These are phyloP conservation scores for Dicyema japonicum DNA, from an alignment of 1,140 invertebrate genomes.

Conservation along the genomic window DNA sequence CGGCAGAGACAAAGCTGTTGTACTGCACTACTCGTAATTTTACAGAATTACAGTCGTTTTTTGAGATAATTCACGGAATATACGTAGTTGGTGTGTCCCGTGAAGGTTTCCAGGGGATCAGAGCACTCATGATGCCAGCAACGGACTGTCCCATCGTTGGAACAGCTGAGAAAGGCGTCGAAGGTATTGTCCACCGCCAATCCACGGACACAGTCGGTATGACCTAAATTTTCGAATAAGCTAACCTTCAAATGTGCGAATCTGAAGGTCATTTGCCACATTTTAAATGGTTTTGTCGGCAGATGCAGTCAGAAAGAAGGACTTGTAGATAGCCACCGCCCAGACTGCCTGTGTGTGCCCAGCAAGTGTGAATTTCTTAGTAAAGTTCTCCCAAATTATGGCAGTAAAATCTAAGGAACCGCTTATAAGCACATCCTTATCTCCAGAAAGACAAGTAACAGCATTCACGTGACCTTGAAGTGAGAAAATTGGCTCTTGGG, in stretches of 20 bases:
- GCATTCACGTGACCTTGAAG: conserved; percentile 45
- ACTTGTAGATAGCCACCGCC: conserved; percentile 31
- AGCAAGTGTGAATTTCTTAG: conserved; percentile 5
- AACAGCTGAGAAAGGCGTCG: conserved; percentile 46
- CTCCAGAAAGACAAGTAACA: conserved; percentile 23
- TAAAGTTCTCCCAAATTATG: conserved; percentile 30
- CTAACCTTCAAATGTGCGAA: conserved; percentile 37
- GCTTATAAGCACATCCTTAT: conserved; percentile 29
- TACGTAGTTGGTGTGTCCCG: conserved; percentile 36
- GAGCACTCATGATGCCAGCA: conserved; percentile 38
- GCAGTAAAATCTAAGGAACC: conserved; percentile 65
- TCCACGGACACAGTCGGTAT: conserved; percentile 56
- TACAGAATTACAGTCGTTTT: no score
- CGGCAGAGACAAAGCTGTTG: conserved; percentile 33
- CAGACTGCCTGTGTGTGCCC: conserved; percentile 54
- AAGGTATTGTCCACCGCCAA: conserved; percentile 31
- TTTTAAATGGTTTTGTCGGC: conserved; percentile 73
- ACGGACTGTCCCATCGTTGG: conserved; percentile 52
- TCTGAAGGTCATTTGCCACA: no score
- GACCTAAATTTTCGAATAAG: conserved; percentile 27
- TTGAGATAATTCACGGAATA: no score
- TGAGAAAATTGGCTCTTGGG: conserved; percentile 24
- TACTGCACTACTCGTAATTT: no score
- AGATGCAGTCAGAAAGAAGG: conserved; percentile 34
- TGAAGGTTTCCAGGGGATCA: conserved; percentile 37